Evolutionary conservation across 35 echinoderm and acorn worm species (phyloP), one percentile per base, ranked within the genome.

Genomic region (Ophioderma brevispina): DNA sequence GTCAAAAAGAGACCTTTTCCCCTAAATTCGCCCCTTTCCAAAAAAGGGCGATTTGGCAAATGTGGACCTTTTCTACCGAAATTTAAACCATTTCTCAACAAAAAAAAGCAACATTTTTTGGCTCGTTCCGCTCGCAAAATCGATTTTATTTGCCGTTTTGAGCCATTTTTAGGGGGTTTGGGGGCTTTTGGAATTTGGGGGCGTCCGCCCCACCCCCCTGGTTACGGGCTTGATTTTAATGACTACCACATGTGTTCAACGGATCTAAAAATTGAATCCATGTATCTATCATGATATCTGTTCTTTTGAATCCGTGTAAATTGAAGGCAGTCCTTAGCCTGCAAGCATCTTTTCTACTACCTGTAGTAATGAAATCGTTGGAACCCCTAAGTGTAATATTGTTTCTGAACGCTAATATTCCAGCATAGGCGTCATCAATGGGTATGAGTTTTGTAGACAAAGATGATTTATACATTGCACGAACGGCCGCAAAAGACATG

Each of bases 371-470:
- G 40, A 98, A 98, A 25, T 89, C 77, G 33, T 84, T 87, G 13
- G 86, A 88, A 38, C 87, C 81, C 13, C 50, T 88, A 17, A 89
- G 36, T 4, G 33, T 55, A 2, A 91, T 21, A 25, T 78, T 76
- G 11, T 87, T 77, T 15, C 64, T 63, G 40, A 89, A 94, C 0
- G 96, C 96, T 42, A 98, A 55, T 64, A 98, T 98, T 55, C 96
- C 96, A 19, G 92, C 92, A 34, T 88, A 98, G 0, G 96, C 96
- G 80, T 98, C 96, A 76, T 98, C 96, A 38, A 98, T 98, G 25
- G 96, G 96, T 25, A 98, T 94, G 18, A 98, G 86, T 75, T 84
- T 94, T 19, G 96, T 98, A 11, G 36, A 81, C 28, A 89, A 32
- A n/a, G 96, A 56, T 49, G 83, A 82, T 43, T 85, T 8, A 42